These are phyloP conservation scores for Notarius lentiginosus DNA, from an alignment of 2,113 vertebrate genomes.

Conservation along the genomic window DNA sequence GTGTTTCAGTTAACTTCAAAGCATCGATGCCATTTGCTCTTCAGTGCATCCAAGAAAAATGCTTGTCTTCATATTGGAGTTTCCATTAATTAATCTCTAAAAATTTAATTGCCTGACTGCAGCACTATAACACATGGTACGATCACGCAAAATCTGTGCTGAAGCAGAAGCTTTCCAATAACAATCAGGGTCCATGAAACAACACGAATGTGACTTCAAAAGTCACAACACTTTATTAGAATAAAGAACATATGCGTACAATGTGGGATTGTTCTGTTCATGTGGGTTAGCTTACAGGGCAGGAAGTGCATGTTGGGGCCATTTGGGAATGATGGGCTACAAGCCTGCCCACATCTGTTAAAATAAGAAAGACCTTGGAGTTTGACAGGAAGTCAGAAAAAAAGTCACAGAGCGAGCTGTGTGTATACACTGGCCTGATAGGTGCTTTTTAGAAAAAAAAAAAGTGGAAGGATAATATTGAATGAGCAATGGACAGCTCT, in stretches of 20 bases:
- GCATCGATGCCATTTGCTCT: neutral
- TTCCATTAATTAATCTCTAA: neutral
- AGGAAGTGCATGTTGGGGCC: constrained; percentile 77
- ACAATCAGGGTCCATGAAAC: constrained; percentile 4
- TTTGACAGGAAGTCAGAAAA: constrained; percentile 64
- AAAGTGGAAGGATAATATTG: constrained; percentile 40
- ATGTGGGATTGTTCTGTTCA: constrained; percentile 72
- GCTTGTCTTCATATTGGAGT: neutral
- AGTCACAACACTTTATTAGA: constrained; percentile 38
- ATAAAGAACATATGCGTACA: constrained; percentile 61
- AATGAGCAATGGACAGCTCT: constrained; percentile 40
- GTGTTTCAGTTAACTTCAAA: constrained; percentile 20
- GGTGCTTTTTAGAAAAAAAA: constrained; percentile 38
- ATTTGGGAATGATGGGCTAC: constrained; percentile 64
- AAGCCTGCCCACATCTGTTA: constrained; percentile 75
- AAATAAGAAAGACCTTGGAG: constrained; percentile 71
- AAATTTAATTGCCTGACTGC: neutral
- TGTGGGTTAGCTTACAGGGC: constrained; percentile 71
- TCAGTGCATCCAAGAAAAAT: neutral
- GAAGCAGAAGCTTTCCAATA: constrained; percentile 22
- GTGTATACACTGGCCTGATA: constrained; percentile 47
- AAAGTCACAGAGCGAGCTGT: constrained; percentile 37
- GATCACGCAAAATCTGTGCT: constrained; percentile 13
- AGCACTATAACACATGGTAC: neutral
- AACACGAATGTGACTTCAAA: constrained; percentile 35